Conservation (phyloP, 2,888 invertebrate genomes). For the Desoria tigrina region DNA sequence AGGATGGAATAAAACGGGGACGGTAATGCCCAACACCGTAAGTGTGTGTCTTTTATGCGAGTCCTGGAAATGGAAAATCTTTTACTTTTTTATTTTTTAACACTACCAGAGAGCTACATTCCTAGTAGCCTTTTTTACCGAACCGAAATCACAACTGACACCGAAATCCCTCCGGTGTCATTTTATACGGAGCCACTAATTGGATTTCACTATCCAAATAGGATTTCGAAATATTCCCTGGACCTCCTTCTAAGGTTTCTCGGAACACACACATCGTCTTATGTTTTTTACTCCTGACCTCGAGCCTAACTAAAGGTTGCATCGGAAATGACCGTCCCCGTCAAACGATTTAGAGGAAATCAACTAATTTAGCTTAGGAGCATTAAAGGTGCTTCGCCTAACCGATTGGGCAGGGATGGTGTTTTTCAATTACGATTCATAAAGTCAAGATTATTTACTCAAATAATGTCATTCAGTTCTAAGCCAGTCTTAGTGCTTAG, state of each 20-base stretch:
- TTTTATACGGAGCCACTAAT: conserved; percentile 30
- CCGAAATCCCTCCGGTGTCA: conserved; percentile 20
- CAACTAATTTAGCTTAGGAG: neutral
- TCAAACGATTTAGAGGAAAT: conserved; percentile 1
- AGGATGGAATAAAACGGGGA: conserved; percentile 20
- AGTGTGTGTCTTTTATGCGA: conserved; percentile 13
- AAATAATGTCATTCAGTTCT: too few relatives aligned
- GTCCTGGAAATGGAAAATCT: conserved; percentile 17
- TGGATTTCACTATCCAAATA: conserved; percentile 29
- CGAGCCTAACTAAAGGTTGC: too few relatives aligned
- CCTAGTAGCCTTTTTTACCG: neutral
- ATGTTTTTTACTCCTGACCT: too few relatives aligned
- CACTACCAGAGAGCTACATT: too few relatives aligned
- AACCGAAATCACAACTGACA: conserved; percentile 25
- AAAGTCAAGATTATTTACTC: neutral
- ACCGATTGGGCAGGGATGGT: too few relatives aligned
- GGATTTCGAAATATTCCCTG: conserved; percentile 23
- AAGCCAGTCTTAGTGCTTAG: too few relatives aligned
- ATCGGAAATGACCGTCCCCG: too few relatives aligned
- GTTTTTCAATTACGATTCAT: neutral
- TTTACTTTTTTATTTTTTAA: conserved; percentile 8
- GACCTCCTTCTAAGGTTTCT: conserved; percentile 27
- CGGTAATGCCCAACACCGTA: conserved; percentile 5
- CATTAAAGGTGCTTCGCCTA: conserved; percentile 6
- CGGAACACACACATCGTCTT: neutral